These are phyloP conservation scores for Synaphobranchus kaupii DNA, from an alignment of 2,797 vertebrate genomes.

Conservation along the genomic window DNA sequence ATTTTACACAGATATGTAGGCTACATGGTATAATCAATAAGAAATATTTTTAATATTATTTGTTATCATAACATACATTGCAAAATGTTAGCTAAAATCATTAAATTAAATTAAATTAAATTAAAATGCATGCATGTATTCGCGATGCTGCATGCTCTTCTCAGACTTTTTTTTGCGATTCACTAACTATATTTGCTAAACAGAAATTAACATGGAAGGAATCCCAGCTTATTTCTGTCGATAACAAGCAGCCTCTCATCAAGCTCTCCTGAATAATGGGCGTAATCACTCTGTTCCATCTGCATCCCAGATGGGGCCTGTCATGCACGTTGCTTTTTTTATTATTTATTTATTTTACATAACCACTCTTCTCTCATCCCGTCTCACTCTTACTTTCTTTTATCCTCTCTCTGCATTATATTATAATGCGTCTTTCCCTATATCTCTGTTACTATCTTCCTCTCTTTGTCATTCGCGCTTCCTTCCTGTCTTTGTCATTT, in stretches of 20 bases:
- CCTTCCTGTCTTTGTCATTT: background rate
- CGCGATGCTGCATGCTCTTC: background rate
- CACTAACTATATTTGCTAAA: background rate
- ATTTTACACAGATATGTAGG: background rate
- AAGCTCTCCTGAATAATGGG: background rate
- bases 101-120: too few species aligned
- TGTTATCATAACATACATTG: background rate
- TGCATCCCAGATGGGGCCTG: background rate
- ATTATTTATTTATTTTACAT: background rate
- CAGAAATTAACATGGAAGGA: background rate
- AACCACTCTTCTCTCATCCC: background rate
- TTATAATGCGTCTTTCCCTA: background rate
- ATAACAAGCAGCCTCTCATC: background rate
- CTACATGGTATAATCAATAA: too few species aligned
- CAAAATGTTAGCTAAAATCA: too few species aligned
- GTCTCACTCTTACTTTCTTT: background rate
- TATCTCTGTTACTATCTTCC: background rate
- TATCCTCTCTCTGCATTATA: background rate
- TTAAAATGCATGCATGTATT: background rate
- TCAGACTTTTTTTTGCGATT: background rate
- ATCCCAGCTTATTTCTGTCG: conserved; percentile 9
- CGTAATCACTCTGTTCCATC: background rate
- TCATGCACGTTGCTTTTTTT: background rate
- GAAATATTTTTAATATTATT: background rate
- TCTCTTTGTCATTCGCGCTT: background rate